Conservation (phyloP, 2,113 vertebrate genomes). For the Mastomys coucha region DNA sequence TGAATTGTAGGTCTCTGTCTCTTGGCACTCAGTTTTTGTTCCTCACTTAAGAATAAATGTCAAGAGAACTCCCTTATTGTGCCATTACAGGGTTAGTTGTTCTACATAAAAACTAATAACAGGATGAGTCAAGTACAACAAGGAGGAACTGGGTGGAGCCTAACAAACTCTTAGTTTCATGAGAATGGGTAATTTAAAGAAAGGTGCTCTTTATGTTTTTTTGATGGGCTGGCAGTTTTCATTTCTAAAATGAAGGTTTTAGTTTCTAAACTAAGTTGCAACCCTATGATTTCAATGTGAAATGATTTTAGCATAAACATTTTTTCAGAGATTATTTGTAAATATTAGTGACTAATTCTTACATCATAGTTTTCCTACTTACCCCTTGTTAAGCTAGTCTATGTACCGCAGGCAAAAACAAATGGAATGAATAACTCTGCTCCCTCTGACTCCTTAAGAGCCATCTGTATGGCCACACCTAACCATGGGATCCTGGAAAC, state of each 20-base stretch:
- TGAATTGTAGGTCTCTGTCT: constrained; percentile 27
- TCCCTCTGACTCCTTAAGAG: neutral
- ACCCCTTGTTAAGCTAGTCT: constrained; percentile 42
- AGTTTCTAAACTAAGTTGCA: constrained; percentile 23
- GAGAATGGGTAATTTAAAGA: constrained; percentile 24
- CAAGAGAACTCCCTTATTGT: constrained; percentile 7
- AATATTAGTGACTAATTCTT: constrained; percentile 63
- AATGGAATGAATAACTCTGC: constrained; percentile 14
- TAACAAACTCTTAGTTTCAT: constrained; percentile 52
- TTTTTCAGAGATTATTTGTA: constrained; percentile 60
- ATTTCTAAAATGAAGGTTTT: neutral
- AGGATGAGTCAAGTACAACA: constrained; percentile 48
- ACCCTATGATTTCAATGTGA: neutral
- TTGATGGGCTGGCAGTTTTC: neutral
- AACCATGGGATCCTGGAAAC: constrained; percentile 27
- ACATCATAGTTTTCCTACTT: constrained; percentile 11
- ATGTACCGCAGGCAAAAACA: constrained; percentile 56
- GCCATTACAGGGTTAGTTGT: neutral
- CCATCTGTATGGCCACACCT: constrained; percentile 54
- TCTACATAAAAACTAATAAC: constrained; percentile 43
- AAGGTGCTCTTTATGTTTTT: constrained; percentile 4
- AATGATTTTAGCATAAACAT: neutral
- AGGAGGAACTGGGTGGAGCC: constrained; percentile 59
- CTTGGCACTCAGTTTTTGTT: neutral
- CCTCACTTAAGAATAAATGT: constrained; percentile 13